Evolutionary conservation across 2,888 invertebrate species (phyloP).

Genomic region (Augochlorella aurata): DNA sequence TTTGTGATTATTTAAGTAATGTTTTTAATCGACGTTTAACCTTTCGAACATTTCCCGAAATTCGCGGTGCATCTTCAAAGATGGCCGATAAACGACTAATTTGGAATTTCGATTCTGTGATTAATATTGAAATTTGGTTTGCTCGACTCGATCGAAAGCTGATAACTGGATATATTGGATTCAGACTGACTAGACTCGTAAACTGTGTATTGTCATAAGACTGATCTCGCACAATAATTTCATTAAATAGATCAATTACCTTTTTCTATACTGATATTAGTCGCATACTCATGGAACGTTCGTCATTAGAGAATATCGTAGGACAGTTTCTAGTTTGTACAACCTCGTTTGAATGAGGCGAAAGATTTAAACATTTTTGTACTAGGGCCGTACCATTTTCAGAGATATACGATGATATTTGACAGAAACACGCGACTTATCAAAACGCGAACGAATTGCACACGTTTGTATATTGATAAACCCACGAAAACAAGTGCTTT

Average conservation of each 20-base stretch:
- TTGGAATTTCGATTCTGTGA: conserved; percentile 6
- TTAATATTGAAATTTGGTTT: not conserved
- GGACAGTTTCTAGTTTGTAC: conserved; percentile 12
- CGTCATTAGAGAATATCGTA: not conserved
- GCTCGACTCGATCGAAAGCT: not conserved
- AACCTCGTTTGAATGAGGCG: not conserved
- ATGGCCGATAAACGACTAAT: not conserved
- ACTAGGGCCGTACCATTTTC: conserved; percentile 20
- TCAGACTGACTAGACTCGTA: not conserved
- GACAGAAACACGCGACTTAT: conserved; percentile 28
- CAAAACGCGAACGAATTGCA: conserved; percentile 16
- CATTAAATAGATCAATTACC: conserved; percentile 11
- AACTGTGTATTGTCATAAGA: conserved; percentile 41
- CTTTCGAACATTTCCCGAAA: not conserved
- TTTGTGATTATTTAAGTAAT: not conserved
- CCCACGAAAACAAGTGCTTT: conserved; percentile 41
- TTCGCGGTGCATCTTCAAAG: not conserved
- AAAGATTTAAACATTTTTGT: not conserved
- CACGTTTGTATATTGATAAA: conserved; percentile 11
- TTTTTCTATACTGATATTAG: conserved; percentile 1
- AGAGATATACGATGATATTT: conserved; percentile 1
- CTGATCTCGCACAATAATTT: conserved; percentile 50
- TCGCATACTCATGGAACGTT: not conserved
- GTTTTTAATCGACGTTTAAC: not conserved
- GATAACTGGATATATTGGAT: not conserved